Conservation (phyloP, 2,113 vertebrate species). For the Rhabdomys dilectus region DNA sequence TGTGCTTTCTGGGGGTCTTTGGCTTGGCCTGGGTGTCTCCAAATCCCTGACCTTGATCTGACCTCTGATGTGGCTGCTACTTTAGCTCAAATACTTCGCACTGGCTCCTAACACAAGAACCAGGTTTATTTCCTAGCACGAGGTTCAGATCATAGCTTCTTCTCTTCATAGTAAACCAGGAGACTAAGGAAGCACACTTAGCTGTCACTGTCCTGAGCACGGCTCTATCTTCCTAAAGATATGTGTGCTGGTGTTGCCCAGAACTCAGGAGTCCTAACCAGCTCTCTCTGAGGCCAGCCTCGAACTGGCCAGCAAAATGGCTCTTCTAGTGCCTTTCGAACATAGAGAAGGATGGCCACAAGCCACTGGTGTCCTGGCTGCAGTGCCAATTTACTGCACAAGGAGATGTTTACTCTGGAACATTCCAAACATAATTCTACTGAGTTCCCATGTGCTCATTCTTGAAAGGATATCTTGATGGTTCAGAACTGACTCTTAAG, state of each 20-base stretch:
- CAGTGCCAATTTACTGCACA: accelerated
- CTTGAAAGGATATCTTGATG: neutral
- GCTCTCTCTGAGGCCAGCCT: neutral
- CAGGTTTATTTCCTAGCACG: neutral
- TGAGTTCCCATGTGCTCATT: constrained; percentile 27
- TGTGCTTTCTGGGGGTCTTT: no score
- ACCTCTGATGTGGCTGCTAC: neutral
- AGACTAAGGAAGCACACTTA: constrained; percentile 65
- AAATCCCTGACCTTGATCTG: neutral
- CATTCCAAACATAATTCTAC: neutral
- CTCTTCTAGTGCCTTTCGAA: neutral
- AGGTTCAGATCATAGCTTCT: neutral
- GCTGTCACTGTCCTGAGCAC: constrained; percentile 34
- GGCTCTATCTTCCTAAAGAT: constrained; percentile 72
- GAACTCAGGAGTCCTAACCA: no score
- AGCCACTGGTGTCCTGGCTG: neutral
- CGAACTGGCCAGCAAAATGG: neutral
- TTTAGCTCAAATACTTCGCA: accelerated
- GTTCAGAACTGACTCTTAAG: neutral
- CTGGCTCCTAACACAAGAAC: neutral
- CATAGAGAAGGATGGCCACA: no score
- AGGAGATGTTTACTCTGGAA: neutral
- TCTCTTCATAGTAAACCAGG: neutral
- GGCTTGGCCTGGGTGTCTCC: neutral
- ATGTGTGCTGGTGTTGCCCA: neutral